phyloP scores from a whole-genome alignment of 2,113 vertebrate species.

The Gavialis gangeticus region DNA sequence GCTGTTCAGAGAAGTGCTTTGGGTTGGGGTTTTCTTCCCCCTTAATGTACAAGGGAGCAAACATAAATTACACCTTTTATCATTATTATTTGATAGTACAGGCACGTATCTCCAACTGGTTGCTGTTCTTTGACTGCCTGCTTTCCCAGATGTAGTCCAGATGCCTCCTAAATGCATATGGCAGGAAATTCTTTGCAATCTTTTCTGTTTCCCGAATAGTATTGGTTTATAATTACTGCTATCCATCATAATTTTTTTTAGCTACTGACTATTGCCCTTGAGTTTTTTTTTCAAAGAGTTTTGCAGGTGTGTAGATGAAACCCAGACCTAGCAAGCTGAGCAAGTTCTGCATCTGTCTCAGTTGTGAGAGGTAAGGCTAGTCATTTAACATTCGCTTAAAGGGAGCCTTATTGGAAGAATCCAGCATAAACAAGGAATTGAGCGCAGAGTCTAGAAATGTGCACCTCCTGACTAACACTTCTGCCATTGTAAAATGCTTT shows the following conservation, averaged over 20 bases:
- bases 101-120: conserved; percentile 47
- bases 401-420: neutral
- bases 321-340: conserved; percentile 32
- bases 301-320: conserved; percentile 75
- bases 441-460: neutral
- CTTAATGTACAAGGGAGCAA: conserved; percentile 26
- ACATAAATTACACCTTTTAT: conserved; percentile 45
- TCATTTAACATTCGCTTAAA: neutral
- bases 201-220: conserved; percentile 75
- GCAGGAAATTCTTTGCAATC: conserved; percentile 77
- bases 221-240: conserved; percentile 79
- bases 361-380: neutral
- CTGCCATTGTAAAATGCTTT: neutral
- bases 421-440: conserved; percentile 3
- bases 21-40: neutral
- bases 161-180: conserved; percentile 74
- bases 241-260: conserved; percentile 76
- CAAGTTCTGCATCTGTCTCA: neutral
- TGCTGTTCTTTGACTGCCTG: conserved; percentile 33
- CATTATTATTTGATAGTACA: conserved; percentile 55
- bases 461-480: neutral
- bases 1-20: conserved; percentile 48
- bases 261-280: conserved; percentile 66
- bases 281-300: conserved; percentile 3
- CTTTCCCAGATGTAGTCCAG: conserved; percentile 78